phyloP scores from a whole-genome alignment of 2,888 invertebrate species.

The Drosophila picticornis region DNA sequence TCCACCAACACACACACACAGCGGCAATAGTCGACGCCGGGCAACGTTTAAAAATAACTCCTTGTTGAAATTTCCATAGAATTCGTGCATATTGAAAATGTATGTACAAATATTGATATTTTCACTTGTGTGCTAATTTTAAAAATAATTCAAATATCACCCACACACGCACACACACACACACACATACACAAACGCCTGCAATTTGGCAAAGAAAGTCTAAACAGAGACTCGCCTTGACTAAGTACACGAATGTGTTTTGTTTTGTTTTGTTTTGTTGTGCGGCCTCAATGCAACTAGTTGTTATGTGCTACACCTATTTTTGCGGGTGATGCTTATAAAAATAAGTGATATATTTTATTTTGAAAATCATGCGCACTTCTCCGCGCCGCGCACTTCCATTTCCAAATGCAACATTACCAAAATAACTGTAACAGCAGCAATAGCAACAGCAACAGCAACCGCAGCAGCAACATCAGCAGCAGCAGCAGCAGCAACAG shows the following conservation, averaged over 20 bases:
- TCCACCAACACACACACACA: background rate
- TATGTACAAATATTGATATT: constrained; percentile 78
- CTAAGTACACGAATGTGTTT: constrained; percentile 9
- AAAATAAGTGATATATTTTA: constrained; percentile 66
- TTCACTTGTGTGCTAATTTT: constrained; percentile 77
- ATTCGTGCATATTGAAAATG: constrained; percentile 67
- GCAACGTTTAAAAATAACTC: constrained; percentile 79
- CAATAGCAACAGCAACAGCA: background rate
- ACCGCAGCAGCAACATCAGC: background rate
- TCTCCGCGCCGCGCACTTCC: constrained; percentile 54
- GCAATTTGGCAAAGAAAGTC: constrained; percentile 20
- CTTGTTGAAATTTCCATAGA: constrained; percentile 70
- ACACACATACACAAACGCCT: background rate
- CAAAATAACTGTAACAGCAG: constrained; percentile 12
- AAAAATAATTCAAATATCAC: constrained; percentile 39
- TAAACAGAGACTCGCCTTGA: constrained; percentile 4
- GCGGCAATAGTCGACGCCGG: constrained; percentile 4
- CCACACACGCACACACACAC: constrained; percentile 1
- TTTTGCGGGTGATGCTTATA: constrained; percentile 31
- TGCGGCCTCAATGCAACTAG: constrained; percentile 12
- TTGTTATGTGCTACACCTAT: constrained; percentile 4
- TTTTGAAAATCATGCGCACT: constrained; percentile 49
- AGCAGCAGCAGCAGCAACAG: constrained; percentile 30
- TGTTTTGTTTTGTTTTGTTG: background rate
- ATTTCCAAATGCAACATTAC: constrained; percentile 57